These are phyloP conservation scores for Mionectes olivaceus DNA, from an alignment of 2,797 vertebrate species.

Conservation along the genomic window DNA sequence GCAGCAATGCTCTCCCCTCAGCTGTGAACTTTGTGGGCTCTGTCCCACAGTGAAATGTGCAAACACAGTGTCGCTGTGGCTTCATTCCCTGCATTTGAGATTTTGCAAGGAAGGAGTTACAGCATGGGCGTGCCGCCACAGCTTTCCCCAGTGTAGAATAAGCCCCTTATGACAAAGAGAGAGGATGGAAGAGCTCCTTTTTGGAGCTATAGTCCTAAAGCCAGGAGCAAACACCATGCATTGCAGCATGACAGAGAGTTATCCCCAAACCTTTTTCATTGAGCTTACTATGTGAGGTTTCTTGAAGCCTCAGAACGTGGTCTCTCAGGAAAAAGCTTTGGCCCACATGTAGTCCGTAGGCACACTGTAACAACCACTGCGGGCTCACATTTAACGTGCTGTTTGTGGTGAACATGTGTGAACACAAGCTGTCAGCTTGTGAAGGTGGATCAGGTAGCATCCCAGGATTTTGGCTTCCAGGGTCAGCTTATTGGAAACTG, in stretches of 20 bases:
- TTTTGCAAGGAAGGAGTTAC: neutral
- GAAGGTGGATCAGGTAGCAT: neutral
- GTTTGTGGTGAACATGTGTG: neutral
- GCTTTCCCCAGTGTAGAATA: neutral
- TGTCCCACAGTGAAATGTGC: neutral
- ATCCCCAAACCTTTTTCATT: rapidly evolving
- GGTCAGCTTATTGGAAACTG: neutral
- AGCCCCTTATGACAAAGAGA: neutral
- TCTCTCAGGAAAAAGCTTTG: neutral
- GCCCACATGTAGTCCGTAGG: rapidly evolving
- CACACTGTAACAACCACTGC: neutral
- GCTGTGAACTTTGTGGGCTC: neutral
- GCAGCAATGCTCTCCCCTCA: neutral
- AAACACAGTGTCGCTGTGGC: neutral
- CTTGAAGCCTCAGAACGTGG: neutral
- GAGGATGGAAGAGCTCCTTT: neutral
- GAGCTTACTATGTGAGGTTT: neutral
- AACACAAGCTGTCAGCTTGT: neutral
- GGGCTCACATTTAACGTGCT: neutral
- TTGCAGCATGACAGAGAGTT: neutral
- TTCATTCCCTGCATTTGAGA: neutral
- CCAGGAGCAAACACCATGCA: neutral
- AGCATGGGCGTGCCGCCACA: rapidly evolving
- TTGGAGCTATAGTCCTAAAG: neutral
- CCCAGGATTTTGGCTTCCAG: neutral